Base-by-base conservation (phyloP, 2,888 invertebrate genomes). In the Hirtodrosophila confusa region DNA sequence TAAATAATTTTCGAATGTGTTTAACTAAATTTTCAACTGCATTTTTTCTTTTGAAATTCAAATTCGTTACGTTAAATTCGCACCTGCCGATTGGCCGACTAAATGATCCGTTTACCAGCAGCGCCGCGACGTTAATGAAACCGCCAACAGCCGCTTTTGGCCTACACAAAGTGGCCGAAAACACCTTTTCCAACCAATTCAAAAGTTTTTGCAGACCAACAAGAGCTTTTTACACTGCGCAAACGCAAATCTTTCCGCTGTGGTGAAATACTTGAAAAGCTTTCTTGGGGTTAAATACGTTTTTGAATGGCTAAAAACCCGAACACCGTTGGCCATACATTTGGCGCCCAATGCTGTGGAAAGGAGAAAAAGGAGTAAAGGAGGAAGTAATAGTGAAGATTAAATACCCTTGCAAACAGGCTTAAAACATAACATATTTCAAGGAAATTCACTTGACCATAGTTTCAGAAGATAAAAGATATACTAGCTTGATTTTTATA, bases 91-190 rank as follows among this genome's bases (percentile, higher is more conserved):
- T 23, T 39, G 4, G 36, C 51, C 44, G 51, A 40, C 37, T 45
- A 54, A 17, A 66, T 50, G 53, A 74, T 82, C 75, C 85, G 86
- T 71, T 78, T 76, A 68, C 77, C 80, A 84, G 74, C 80, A 89
- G 70, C 78, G 78, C 66, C 85, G 77, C 85, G 79, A 76, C 72
- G 83, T 76, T 78, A 89, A 89, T 89, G 89, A 83, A 80, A 69
- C 77, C 66, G 60, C 53, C 70, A 73, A 62, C 53, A 41, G 44
- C 41, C 50, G 41, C 33, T 40, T 58, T 72, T 31, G 61, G 69
- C 66, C 64, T 53, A 49, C 56, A 69, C 72, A 69, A 63, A 69
- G 54, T 58, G 64, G 44, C 71, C 75, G 55, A 54, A 71, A 58
- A 50, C 49, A 58, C 11, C 31, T 31, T 37, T 41, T 36, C 60